phyloP scores from a whole-genome alignment of 2,888 invertebrate species.

The Baccha elongata region DNA sequence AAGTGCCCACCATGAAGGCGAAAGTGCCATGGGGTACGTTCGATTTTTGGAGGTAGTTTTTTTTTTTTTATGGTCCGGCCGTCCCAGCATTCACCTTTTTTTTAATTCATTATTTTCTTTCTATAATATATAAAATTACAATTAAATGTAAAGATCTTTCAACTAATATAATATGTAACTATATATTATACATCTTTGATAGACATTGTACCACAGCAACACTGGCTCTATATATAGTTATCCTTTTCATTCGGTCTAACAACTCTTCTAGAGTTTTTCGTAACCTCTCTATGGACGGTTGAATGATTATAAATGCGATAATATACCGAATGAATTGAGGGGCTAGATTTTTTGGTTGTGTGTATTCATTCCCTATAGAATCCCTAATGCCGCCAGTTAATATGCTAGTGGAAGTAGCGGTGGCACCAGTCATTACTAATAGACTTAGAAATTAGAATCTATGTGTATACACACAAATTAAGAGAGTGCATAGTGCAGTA shows the following conservation, averaged over 20 bases:
- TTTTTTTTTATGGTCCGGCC: too few species aligned
- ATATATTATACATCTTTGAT: too few species aligned
- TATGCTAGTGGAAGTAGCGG: conserved; percentile 23
- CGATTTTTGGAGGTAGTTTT: too few species aligned
- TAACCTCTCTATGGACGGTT: conserved; percentile 64
- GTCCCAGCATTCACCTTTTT: too few species aligned
- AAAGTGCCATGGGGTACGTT: too few species aligned
- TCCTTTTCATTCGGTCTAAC: neutral
- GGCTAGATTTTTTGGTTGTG: neutral
- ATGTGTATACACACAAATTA: conserved; percentile 41
- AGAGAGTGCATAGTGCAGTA: conserved; percentile 42
- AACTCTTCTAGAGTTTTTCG: conserved; percentile 38
- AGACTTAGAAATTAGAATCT: conserved; percentile 71
- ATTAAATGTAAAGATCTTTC: too few species aligned
- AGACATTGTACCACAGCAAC: too few species aligned
- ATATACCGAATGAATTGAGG: conserved; percentile 56
- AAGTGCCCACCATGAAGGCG: too few species aligned
- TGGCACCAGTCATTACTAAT: conserved; percentile 68
- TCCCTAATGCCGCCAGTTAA: conserved; percentile 55
- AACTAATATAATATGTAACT: too few species aligned
- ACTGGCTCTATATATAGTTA: conserved; percentile 7
- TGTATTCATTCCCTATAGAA: conserved; percentile 36
- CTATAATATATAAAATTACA: too few species aligned
- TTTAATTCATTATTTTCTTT: too few species aligned
- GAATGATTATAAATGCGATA: conserved; percentile 74